These are phyloP conservation scores for Sciaenops ocellatus DNA, from an alignment of 2,797 vertebrate species.

Conservation along the genomic window DNA sequence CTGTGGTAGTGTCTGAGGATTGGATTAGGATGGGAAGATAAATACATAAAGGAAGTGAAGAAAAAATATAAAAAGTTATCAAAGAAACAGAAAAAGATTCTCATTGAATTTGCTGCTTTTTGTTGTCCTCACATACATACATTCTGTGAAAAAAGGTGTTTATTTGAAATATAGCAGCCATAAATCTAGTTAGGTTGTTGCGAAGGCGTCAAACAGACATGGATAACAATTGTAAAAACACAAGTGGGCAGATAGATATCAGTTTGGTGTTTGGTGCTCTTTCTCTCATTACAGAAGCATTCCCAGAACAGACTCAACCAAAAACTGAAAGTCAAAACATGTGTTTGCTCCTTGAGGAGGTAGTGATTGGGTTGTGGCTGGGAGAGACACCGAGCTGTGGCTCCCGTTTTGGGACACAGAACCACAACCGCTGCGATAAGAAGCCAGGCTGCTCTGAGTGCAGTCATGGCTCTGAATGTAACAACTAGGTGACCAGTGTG, in stretches of 20 bases:
- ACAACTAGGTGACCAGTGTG: slow-evolving; percentile 65
- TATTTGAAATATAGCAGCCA: slow-evolving; percentile 16
- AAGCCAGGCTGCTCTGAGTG: slow-evolving; percentile 56
- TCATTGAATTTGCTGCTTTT: neutral
- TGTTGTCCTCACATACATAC: neutral
- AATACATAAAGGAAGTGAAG: neutral
- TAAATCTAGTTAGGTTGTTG: slow-evolving; percentile 29
- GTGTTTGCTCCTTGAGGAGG: slow-evolving; percentile 61
- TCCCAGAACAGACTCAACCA: slow-evolving; percentile 52
- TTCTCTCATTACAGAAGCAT: slow-evolving; percentile 37
- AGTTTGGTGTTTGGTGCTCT: slow-evolving; percentile 41
- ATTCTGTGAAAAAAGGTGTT: neutral
- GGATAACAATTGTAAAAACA: slow-evolving; percentile 30
- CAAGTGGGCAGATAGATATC: slow-evolving; percentile 36
- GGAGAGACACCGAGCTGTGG: slow-evolving; percentile 54
- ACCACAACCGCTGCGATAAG: slow-evolving; percentile 82
- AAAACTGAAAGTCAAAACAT: slow-evolving; percentile 49
- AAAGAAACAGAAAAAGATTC: neutral
- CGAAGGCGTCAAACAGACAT: slow-evolving; percentile 16
- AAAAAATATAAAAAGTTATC: neutral
- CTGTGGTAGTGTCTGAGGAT: slow-evolving; percentile 95
- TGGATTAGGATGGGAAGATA: neutral
- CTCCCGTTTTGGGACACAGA: slow-evolving; percentile 68
- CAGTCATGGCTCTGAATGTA: slow-evolving; percentile 59
- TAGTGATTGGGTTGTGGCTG: slow-evolving; percentile 63